Base-by-base conservation (phyloP, 2,888 invertebrate genomes). In the Macrosoma leucophasiata region DNA sequence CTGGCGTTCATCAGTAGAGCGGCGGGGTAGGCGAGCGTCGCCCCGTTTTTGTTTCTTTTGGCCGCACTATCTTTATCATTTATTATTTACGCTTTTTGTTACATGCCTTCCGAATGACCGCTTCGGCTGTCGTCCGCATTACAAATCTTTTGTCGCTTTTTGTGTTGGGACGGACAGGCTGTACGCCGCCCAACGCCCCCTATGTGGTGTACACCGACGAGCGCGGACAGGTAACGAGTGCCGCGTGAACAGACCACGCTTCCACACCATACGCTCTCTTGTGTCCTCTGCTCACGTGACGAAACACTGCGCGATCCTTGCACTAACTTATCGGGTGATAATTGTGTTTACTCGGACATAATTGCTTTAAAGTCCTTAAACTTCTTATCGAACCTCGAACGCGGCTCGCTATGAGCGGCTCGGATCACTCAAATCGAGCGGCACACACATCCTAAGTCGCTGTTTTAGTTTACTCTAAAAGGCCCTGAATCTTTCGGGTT, bases 131-230 rank as follows among this genome's bases (percentile, higher is more conserved):
- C 77, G 76, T 72, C 72, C 66, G 47, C 47, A 47, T 47, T 76
- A 62, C 77, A 71, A 67, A 75, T 76, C 62, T 77, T 78, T 76
- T 78, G 72, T 78, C 73, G 78, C 79, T 81, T 79, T 78, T 73
- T 78, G 72, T 81, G 72, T 76, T 65, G 74, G 70, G 64, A 56
- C 66, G 76, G 63, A 56, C 67, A 75, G 82, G 81, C 82, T 86
- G 91, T 88, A 89, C 92, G 88, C 92, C 93, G 78, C 88, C 90
- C 86, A 95, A 95, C 88, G 94, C 94, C 89, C 92, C 92, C 84
- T 94, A 91, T 89, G 94, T 95, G 88, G 91, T 92, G 89, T 95
- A 95, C 91, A 95, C 95, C 88, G 95, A 95, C 89, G 92, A 93
- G 86, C 92, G 93, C 89, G 95, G 94, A 91, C 95, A 95, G 95